Conservation (phyloP, 1,140 invertebrate species). For the Centruroides sculpturatus region DNA sequence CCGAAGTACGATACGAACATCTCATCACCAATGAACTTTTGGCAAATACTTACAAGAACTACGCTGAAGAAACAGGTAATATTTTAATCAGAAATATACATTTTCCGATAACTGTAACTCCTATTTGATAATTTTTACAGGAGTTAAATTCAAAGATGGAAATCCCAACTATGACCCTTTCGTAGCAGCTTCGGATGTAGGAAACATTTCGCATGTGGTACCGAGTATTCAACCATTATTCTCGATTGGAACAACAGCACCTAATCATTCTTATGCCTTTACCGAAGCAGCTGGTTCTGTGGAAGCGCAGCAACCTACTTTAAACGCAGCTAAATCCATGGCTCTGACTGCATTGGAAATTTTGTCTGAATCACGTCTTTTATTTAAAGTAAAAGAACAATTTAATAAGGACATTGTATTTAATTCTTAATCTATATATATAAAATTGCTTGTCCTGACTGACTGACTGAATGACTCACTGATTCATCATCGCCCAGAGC, state of each 20-base stretch:
- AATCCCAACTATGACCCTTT: not conserved
- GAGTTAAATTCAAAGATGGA: not conserved
- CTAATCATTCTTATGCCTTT: constrained; percentile 26
- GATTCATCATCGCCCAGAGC: too few relatives aligned
- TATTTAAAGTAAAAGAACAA: too few relatives aligned
- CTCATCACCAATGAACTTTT: constrained; percentile 7
- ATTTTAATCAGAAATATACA: not conserved
- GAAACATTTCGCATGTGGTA: constrained; percentile 28
- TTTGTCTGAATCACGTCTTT: not conserved
- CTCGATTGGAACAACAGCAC: constrained; percentile 21
- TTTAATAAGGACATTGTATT: too few relatives aligned
- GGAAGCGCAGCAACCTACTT: constrained; percentile 20
- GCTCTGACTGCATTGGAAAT: constrained; percentile 22
- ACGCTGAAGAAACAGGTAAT: constrained; percentile 12
- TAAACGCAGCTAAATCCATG: constrained; percentile 22
- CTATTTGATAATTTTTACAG: not conserved
- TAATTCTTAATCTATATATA: too few relatives aligned
- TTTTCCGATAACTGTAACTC: not conserved
- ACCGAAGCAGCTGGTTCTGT: constrained; percentile 19
- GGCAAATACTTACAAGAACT: constrained; percentile 3
- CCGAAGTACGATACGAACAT: not conserved
- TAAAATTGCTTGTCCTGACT: too few relatives aligned
- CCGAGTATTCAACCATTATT: constrained; percentile 30
- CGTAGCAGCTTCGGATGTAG: constrained; percentile 24
- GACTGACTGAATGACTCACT: too few relatives aligned